These are phyloP conservation scores for Imbricaverruca yamaguchii DNA, from an alignment of 2,888 invertebrate species.

Conservation along the genomic window DNA sequence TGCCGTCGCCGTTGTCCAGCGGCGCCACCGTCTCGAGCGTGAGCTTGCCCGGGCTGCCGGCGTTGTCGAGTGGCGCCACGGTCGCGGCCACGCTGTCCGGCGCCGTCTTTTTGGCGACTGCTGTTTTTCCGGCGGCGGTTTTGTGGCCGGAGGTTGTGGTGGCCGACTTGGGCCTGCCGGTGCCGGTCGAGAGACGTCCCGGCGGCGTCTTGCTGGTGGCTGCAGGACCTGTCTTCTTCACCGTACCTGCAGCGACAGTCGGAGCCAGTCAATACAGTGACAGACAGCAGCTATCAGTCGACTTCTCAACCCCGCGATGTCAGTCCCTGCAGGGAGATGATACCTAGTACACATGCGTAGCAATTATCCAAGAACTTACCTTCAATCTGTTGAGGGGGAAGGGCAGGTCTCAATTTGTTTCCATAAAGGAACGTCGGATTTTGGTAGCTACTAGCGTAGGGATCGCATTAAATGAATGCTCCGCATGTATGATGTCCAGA, in stretches of 20 bases:
- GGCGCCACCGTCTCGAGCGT: constrained; percentile 1
- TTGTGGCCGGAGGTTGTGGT: not conserved
- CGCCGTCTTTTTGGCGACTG: not conserved
- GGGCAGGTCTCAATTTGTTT: too few relatives aligned
- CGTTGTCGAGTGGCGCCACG: not conserved
- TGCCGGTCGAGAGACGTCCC: not conserved
- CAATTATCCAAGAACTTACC: too few relatives aligned
- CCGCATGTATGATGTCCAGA: too few relatives aligned
- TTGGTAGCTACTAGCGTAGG: too few relatives aligned
- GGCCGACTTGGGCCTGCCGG: not conserved
- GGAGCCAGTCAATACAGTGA: too few relatives aligned
- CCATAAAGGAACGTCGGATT: too few relatives aligned
- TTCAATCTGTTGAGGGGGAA: too few relatives aligned
- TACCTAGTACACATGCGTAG: too few relatives aligned
- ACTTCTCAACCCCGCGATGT: too few relatives aligned
- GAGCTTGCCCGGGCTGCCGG: not conserved
- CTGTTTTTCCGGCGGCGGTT: not conserved
- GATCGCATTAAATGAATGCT: too few relatives aligned
- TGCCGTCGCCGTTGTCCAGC: not conserved
- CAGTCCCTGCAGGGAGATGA: too few relatives aligned
- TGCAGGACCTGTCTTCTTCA: constrained; percentile 3
- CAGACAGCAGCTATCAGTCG: too few relatives aligned
- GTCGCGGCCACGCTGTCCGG: not conserved
- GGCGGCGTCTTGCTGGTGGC: not conserved
- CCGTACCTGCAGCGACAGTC: not conserved